Base-by-base conservation (phyloP, 2,797 vertebrate species). In the Selene dorsalis region DNA sequence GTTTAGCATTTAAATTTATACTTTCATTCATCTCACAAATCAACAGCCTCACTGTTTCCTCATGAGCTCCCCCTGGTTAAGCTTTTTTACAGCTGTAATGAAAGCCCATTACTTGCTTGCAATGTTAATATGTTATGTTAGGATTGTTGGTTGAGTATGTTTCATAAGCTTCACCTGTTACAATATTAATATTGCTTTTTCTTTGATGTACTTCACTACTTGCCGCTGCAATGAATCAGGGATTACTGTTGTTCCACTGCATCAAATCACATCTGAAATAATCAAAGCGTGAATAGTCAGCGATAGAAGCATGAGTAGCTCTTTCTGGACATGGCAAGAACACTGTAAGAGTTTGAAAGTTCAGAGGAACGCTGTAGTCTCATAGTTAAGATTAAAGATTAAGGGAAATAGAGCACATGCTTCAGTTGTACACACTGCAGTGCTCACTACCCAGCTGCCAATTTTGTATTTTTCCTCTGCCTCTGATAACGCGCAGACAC, bases 41-140 rank as follows among this genome's bases (percentile, higher is more conserved):
- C n/a, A 60, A 68, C 55, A 60, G 72, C 61, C 43, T 79, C 30
- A 16, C 57, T 55, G 64, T 61, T 52, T 68, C 48, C 35, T 56
- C 28, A 77, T 69, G 20, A 22, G 60, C 71, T 69, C 47, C 60
- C 64, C n/a, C 55, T 52, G 55, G 43, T 41, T 64, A 62, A 47
- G 72, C 39, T 59, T 71, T 83, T 82, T 64, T 43, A 75, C 59
- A 72, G 65, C 77, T 43, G 43, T 61, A 74, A 74, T 73, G 67
- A 47, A 79, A 77, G 75, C 67, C 57, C 59, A 70, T 78, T 68
- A 67, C 77, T 70, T 41, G 62, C 26, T 58, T 70, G 59, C 65
- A 76, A 61, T 78, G 66, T 68, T 85, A 80, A 75, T 69, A 18
- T 67, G 18, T 60, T 69, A 26, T 63, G 39, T 73, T 26, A 5